phyloP scores from a whole-genome alignment of 2,797 vertebrate genomes.

The Typhlichthys subterraneus region DNA sequence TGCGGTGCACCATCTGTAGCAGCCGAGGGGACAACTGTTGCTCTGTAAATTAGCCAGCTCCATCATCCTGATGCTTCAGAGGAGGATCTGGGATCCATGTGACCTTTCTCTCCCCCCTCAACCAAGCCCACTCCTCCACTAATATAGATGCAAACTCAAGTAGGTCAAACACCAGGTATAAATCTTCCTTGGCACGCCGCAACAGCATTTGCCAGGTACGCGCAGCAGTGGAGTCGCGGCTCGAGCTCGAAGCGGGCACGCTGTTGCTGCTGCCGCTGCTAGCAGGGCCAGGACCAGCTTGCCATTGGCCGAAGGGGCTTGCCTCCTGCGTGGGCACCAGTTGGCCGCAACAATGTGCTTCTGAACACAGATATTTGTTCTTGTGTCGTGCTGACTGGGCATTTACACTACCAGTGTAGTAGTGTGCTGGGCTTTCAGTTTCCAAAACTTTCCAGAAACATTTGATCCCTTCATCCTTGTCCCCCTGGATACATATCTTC shows the following conservation, averaged over 20 bases:
- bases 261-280: conserved; percentile 74
- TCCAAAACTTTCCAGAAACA: neutral
- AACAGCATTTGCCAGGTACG: conserved; percentile 83
- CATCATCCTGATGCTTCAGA: conserved; percentile 94
- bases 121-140: conserved; percentile 88
- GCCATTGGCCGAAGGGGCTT: conserved; percentile 84
- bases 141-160: conserved; percentile 95
- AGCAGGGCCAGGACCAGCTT: conserved; percentile 79
- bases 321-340: conserved; percentile 85
- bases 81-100: conserved; percentile 87
- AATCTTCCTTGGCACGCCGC: conserved; percentile 88
- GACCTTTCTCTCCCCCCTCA: conserved; percentile 92
- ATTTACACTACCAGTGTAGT: conserved; percentile 35
- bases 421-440: neutral
- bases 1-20: conserved; percentile 89
- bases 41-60: conserved; percentile 97
- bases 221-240: conserved; percentile 80
- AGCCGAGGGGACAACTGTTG: conserved; percentile 96
- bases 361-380: conserved; percentile 70
- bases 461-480: neutral
- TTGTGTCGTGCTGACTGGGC: conserved; percentile 64
- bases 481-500: too few relatives aligned
- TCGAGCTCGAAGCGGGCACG: conserved; percentile 80
- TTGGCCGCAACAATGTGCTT: conserved; percentile 80
- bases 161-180: conserved; percentile 97